Evolutionary conservation across 2,888 invertebrate genomes (phyloP), one percentile per base, ranked within the genome.

Genomic region (Neocrepidodera transversa): DNA sequence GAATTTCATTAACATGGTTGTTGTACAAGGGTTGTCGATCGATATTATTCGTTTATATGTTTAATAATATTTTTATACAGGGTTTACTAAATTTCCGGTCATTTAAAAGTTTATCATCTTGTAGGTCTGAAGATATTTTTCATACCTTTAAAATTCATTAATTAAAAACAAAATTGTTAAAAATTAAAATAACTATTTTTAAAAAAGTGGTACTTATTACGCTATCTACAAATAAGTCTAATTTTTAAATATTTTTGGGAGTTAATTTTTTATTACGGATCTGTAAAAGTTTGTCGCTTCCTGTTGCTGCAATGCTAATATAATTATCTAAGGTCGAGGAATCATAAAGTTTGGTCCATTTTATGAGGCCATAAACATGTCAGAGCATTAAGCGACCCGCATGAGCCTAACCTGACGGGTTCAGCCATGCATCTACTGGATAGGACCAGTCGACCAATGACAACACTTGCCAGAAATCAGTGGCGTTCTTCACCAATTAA

Each of bases 301-400:
- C 63, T 61, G 63, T 65, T 65, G 63, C 63, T 56, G 49, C 43
- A 55, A 61, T 58, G 50, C 55, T 52, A 54, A 48, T 55, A 53
- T 69, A 67, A 69, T 67, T 66, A 66, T 66, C 62, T 63, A 65
- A 58, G 64, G 58, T 63, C 60, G 57, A 48, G 52, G 58, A 66
- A 62, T 65, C 67, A 53, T 58, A 60, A 64, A 63, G 63, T 65
- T 70, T 64, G 66, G 69, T 67, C 69, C 69, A 65, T 64, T 71
- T 73, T 71, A 71, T 67, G 72, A 66, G 65, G 65, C 66, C 65
- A 72, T 71, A 73, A 74, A 73, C 70, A 74, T 70, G 72, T 74
- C 72, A 68, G 66, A 47, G 57, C 66, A 69, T 68, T 68, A 62
- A 69, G 67, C 70, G 67, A 68, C 68, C 68, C 70, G 69, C 65